Evolutionary conservation across 2,888 invertebrate species (phyloP).

Genomic region (Papilio protenor): DNA sequence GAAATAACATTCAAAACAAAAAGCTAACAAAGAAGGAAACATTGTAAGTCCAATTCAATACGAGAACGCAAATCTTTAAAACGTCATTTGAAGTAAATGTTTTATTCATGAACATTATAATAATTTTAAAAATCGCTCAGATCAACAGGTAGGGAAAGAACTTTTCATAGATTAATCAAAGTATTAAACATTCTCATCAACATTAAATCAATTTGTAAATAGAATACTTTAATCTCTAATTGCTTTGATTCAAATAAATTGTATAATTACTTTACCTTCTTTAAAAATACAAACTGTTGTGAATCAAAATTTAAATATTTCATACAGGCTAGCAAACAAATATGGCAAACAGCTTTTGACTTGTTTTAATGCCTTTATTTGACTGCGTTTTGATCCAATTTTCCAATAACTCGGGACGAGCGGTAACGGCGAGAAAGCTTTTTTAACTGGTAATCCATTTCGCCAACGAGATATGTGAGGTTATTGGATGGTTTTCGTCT

Average conservation of each 20-base stretch:
- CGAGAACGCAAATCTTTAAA: conserved; percentile 33
- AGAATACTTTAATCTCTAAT: background rate
- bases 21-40: conserved; percentile 15
- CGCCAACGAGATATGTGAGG: background rate
- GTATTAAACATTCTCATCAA: background rate
- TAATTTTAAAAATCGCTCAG: conserved; percentile 24
- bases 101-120: conserved; percentile 39
- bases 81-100: conserved; percentile 34
- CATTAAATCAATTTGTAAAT: background rate
- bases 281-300: background rate
- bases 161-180: background rate
- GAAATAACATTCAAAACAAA: background rate
- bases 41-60: background rate
- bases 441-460: conserved; percentile 2
- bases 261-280: background rate
- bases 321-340: background rate
- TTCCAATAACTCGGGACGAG: background rate
- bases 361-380: background rate
- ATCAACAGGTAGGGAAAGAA: conserved; percentile 31
- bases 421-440: background rate
- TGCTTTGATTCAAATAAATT: background rate
- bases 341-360: background rate
- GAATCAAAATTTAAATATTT: background rate
- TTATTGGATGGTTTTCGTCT: background rate
- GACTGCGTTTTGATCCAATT: background rate